phyloP scores from a whole-genome alignment of 2,797 vertebrate genomes.

The Phalanger gymnotis region DNA sequence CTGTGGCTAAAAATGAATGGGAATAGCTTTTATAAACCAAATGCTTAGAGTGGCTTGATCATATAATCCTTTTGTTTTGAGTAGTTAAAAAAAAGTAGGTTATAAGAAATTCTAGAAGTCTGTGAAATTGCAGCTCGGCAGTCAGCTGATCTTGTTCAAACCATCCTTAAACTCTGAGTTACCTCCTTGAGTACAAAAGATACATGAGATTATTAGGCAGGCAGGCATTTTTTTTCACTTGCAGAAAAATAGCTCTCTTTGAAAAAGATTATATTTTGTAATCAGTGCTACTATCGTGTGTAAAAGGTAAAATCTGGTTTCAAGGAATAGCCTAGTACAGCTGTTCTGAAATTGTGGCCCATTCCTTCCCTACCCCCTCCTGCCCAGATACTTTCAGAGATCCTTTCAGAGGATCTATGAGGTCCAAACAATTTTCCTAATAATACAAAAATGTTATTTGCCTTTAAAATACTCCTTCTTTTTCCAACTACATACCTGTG shows the following conservation, averaged over 20 bases:
- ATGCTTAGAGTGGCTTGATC: slow-evolving; percentile 63
- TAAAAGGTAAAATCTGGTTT: not conserved
- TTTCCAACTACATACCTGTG: not conserved
- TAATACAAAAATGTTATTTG: not conserved
- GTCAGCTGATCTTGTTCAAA: slow-evolving; percentile 76
- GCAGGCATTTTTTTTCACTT: slow-evolving; percentile 32
- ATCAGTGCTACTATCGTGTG: slow-evolving; percentile 40
- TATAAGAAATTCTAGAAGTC: slow-evolving; percentile 75
- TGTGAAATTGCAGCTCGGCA: slow-evolving; percentile 74
- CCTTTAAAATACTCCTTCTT: not conserved
- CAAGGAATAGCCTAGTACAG: not conserved
- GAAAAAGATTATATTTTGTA: slow-evolving; percentile 34
- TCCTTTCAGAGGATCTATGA: not conserved
- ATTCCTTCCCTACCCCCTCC: not conserved
- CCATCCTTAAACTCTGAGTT: slow-evolving; percentile 70
- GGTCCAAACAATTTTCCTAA: not conserved
- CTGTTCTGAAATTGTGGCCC: not conserved
- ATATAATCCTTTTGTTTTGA: slow-evolving; percentile 75
- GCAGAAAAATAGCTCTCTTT: slow-evolving; percentile 53
- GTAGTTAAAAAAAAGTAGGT: slow-evolving; percentile 59
- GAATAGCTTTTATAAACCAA: slow-evolving; percentile 70
- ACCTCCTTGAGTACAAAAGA: slow-evolving; percentile 62
- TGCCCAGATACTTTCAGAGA: not conserved
- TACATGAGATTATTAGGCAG: slow-evolving; percentile 35
- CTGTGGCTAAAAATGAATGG: slow-evolving; percentile 69